Base-by-base conservation (phyloP, 2,797 vertebrate species). In the Distichodus sexfasciatus region DNA sequence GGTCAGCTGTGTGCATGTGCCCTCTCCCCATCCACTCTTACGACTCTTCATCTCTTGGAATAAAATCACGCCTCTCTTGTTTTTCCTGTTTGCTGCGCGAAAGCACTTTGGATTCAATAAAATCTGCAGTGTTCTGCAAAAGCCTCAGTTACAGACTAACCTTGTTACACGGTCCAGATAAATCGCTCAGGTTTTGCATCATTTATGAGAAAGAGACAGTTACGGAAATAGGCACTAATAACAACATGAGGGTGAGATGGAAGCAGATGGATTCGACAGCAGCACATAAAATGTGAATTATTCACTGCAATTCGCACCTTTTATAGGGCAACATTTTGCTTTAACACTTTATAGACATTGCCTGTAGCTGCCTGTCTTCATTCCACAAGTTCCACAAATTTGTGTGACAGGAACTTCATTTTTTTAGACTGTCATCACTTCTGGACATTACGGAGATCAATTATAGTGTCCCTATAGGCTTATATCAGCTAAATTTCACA, bases 401-500 rank as follows among this genome's bases (percentile, higher is more conserved):
- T 33, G n/a, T 15, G 31, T 17, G 8, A 15, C 12, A 24, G 44
- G 12, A 46, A 26, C 14, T 26, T 44, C 31, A 62, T 38, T 1
- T 5, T 46, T 36, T 9, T 15, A 29, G 19, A 15, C 38, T 21
- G 29, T 29, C 40, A 55, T 64, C 35, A 31, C 23, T 29, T 66
- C 41, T 70, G 24, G 40, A 19, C 24, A 11, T 24, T 44, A 36
- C 3, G 10, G 31, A 36, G 35, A 26, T 33, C 46, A 38, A 36
- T 21, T 9, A 46, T 11, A 33, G n/a, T 11, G n/a, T 17, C 12
- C 44, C n/a, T n/a, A n/a, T 24, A 19, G 33, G 31, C 46, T 29
- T 21, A 6, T 21, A 38, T 88, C 78, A 86, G 81, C 84, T 81
- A 65, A 82, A 86, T 81, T 85, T 76, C 76, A 68, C 69, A 72